phyloP scores from a whole-genome alignment of 2,888 invertebrate genomes.

The Drosophila stalkeri region DNA sequence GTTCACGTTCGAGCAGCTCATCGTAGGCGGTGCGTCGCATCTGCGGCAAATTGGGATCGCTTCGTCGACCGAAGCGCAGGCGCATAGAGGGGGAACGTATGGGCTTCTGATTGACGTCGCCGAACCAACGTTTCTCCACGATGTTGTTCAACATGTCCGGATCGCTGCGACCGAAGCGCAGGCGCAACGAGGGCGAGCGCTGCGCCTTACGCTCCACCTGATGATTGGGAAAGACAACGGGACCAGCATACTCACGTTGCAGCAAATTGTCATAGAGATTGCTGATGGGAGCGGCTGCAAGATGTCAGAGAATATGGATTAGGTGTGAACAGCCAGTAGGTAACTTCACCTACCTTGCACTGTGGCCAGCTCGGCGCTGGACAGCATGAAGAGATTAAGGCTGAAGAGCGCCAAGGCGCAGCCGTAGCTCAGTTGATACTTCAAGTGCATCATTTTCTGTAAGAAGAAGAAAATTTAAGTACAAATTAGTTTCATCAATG shows the following conservation, averaged over 20 bases:
- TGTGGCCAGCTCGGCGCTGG: conserved; percentile 57
- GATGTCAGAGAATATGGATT: not conserved
- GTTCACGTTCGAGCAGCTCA: conserved; percentile 68
- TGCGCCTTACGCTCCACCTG: conserved; percentile 91
- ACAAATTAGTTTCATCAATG: not conserved
- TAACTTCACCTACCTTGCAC: conserved; percentile 1
- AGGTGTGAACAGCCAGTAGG: not conserved
- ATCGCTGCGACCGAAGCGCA: conserved; percentile 92
- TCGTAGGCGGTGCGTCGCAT: conserved; percentile 75
- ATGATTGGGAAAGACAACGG: conserved; percentile 87
- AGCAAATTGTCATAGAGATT: conserved; percentile 84
- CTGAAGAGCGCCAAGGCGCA: conserved; percentile 54
- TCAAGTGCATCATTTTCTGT: conserved; percentile 58
- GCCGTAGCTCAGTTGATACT: conserved; percentile 55
- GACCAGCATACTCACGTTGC: conserved; percentile 85
- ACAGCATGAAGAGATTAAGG: conserved; percentile 44
- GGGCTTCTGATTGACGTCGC: conserved; percentile 89
- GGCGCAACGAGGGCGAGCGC: conserved; percentile 90
- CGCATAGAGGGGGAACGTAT: conserved; percentile 91
- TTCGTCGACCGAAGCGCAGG: conserved; percentile 91
- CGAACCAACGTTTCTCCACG: conserved; percentile 84
- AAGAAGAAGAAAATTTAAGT: conserved; percentile 12
- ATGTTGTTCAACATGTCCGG: conserved; percentile 85
- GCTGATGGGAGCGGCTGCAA: conserved; percentile 72
- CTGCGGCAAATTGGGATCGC: conserved; percentile 88